These are phyloP conservation scores for Gryllus longicercus DNA, from an alignment of 2,888 invertebrate genomes.

Conservation along the genomic window DNA sequence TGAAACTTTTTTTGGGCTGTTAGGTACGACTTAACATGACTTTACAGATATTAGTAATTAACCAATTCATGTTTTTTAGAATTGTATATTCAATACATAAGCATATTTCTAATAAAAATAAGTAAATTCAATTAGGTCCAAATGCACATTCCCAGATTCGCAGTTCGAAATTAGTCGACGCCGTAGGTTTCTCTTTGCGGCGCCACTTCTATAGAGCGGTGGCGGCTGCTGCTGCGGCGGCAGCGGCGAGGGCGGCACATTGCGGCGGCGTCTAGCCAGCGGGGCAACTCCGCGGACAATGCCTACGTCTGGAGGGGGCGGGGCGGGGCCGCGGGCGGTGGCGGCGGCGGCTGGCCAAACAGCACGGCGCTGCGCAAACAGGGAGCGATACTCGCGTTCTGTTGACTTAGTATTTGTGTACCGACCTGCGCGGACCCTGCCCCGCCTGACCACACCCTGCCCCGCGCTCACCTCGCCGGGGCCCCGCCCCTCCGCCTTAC, in stretches of 20 bases:
- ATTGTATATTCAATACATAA: too few relatives aligned
- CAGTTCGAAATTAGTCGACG: background rate
- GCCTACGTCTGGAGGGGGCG: background rate
- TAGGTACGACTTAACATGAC: too few relatives aligned
- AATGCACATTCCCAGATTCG: background rate
- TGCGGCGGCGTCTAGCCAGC: background rate
- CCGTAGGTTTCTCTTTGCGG: background rate
- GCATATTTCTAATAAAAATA: too few relatives aligned
- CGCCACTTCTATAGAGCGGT: background rate
- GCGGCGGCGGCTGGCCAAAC: background rate
- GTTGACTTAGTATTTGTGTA: constrained; percentile 17
- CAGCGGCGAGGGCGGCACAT: background rate
- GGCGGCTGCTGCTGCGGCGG: background rate
- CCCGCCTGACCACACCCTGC: background rate
- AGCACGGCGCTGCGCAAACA: background rate
- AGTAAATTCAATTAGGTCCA: too few relatives aligned
- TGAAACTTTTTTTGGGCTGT: too few relatives aligned
- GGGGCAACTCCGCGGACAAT: background rate
- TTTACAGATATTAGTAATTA: too few relatives aligned
- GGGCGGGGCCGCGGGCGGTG: background rate
- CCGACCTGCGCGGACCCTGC: background rate
- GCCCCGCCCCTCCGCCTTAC: too few relatives aligned
- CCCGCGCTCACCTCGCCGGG: background rate
- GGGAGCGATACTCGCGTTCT: background rate
- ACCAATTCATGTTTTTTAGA: too few relatives aligned